Conservation (phyloP, 1,140 invertebrate species). For the Lordiphosa clarofinis region DNA sequence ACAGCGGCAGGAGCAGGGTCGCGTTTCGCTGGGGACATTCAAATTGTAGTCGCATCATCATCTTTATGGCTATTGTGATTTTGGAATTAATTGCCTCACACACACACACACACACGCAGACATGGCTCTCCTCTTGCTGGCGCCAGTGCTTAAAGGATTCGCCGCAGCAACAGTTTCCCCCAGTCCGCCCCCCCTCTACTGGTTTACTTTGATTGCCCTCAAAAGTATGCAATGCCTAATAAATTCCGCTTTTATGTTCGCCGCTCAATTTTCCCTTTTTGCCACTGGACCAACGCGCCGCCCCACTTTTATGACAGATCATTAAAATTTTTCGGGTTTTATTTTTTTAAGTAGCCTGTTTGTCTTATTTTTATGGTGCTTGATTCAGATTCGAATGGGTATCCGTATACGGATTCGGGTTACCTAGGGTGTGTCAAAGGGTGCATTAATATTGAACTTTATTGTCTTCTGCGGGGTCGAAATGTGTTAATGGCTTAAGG, state of each 20-base stretch:
- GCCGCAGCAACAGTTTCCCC: constrained; percentile 43
- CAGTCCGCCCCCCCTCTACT: constrained; percentile 2
- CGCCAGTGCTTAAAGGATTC: constrained; percentile 76
- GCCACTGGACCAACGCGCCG: constrained; percentile 6
- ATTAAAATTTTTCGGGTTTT: constrained; percentile 53
- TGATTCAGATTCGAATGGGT: constrained; percentile 22
- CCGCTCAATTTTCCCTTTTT: constrained; percentile 39
- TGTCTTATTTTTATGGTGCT: constrained; percentile 72
- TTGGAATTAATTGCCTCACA: constrained; percentile 69
- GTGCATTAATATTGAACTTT: constrained; percentile 77
- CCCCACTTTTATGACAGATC: constrained; percentile 71
- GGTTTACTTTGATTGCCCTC: constrained; percentile 70
- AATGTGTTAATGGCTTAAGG: constrained; percentile 35
- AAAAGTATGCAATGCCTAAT: constrained; percentile 74
- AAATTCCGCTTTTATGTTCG: constrained; percentile 66
- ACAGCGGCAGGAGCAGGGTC: background rate
- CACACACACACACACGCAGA: constrained; percentile 22
- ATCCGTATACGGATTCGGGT: constrained; percentile 8
- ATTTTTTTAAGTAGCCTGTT: constrained; percentile 66
- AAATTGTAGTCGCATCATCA: constrained; percentile 76
- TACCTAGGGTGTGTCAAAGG: constrained; percentile 57
- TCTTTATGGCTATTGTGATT: constrained; percentile 78
- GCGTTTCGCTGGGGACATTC: constrained; percentile 37
- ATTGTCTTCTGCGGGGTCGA: constrained; percentile 58
- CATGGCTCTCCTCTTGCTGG: constrained; percentile 36